Base-by-base conservation (phyloP, 2,888 invertebrate genomes). In the Cryptocephalus moraei region DNA sequence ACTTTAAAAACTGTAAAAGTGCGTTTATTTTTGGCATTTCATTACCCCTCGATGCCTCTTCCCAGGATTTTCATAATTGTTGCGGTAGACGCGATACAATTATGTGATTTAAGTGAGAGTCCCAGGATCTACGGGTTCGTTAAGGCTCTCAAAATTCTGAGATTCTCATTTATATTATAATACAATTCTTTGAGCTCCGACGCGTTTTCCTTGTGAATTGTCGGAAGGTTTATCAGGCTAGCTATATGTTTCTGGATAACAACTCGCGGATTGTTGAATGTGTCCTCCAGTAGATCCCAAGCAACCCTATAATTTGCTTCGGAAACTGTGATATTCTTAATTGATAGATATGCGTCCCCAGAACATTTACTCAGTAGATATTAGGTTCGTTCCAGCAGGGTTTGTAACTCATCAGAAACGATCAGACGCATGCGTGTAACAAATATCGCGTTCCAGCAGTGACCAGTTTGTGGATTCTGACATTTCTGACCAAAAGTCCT, bases 261-360 rank as follows among this genome's bases (percentile, higher is more conserved):
- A n/a, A 41, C 11, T 41, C 42, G 41, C 42, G 36, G 38, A 11
- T 44, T 44, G 33, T 40, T 36, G 12, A 38, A 39, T 2, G 36
- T 14, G 31, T 39, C 39, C 36, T 42, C 36, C 8, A 39, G 32
- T 39, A 47, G 34, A 39, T 39, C 40, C 39, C 43, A 47, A 22
- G 43, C 43, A 33, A 36, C 43, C 11, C 22, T 43, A n/a, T 43
- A 47, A 43, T 43, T 43, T 39, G 33, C 14, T 39, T 43, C 39
- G n/a, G 39, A 43, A 4, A 48, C 34, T 12, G n/a, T n/a, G n/a
- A n/a, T n/a, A n/a, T n/a, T n/a, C n/a, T n/a, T n/a, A n/a, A n/a
- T n/a, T n/a, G n/a, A n/a, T n/a, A n/a, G n/a, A n/a, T n/a, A n/a
- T n/a, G n/a, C n/a, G n/a, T n/a, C n/a, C n/a, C n/a, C n/a, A n/a